A percentile compares a stretch with the other conserved stretches of the same genome.
Evolutionary conservation across 30 jellyfish, hydroid and myxozoan genomes (phyloP).

Genomic region (Aurelia coerulea): DNA sequence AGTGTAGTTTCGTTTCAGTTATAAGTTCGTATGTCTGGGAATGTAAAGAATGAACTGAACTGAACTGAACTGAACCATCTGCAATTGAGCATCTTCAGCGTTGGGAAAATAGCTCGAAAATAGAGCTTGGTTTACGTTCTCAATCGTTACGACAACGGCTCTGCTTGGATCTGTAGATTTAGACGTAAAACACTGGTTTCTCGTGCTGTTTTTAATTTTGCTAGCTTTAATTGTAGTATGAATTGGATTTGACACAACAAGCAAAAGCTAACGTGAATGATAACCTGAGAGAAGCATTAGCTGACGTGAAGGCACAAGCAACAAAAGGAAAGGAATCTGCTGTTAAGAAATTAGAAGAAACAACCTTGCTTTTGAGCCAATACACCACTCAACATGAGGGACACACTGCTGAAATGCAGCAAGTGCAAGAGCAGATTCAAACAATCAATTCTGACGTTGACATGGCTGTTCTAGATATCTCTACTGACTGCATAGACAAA

Average conservation of each 20-base stretch:
- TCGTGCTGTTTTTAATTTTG: neutral
- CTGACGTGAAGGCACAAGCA: neutral
- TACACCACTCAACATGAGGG: neutral
- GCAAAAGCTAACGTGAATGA: constrained; percentile 30
- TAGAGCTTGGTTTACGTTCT: too few species aligned
- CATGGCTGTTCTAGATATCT: constrained; percentile 26
- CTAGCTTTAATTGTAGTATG: neutral
- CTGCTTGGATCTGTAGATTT: neutral
- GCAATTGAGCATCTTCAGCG: too few species aligned
- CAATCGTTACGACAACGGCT: too few species aligned
- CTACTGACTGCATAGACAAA: constrained; percentile 41
- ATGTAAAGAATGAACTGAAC: too few species aligned
- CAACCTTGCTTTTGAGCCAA: neutral
- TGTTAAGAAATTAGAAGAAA: neutral
- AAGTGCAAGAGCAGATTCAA: constrained; percentile 17
- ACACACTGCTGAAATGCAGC: constrained; percentile 8
- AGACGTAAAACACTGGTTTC: neutral
- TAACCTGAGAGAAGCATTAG: constrained; percentile 6
- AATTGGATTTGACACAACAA: constrained; percentile 6
- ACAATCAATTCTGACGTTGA: constrained; percentile 3
- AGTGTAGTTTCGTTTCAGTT: too few species aligned
- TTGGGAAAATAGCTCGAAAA: too few species aligned
- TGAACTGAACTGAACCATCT: too few species aligned
- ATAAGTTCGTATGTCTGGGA: too few species aligned
- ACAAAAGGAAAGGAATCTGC: constrained; percentile 37